Evolutionary conservation across 1,140 invertebrate genomes (phyloP).

Genomic region (Tetramorium simillimum): DNA sequence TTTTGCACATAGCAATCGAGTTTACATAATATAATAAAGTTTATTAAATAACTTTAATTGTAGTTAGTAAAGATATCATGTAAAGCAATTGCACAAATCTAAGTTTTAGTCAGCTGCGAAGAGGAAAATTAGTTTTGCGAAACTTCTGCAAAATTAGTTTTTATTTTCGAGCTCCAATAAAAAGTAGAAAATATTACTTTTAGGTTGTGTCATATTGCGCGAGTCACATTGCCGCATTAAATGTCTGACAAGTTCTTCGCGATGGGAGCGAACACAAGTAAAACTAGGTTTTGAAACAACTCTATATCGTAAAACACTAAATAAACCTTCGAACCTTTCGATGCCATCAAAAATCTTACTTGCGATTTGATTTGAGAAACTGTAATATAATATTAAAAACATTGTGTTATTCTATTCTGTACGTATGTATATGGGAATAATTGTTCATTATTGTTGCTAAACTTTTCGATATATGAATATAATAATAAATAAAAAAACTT

Average conservation of each 20-base stretch:
- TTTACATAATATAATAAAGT: background rate
- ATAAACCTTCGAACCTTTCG: conserved; percentile 2
- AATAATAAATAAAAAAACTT: background rate
- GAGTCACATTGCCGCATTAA: background rate
- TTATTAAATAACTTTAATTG: background rate
- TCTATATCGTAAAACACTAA: conserved; percentile 34
- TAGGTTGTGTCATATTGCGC: background rate
- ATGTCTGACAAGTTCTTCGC: background rate
- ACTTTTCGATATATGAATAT: no score
- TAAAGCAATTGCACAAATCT: background rate
- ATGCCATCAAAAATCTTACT: background rate
- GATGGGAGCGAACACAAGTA: conserved; percentile 5
- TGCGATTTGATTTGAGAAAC: background rate
- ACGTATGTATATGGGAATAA: background rate
- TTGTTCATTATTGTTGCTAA: background rate
- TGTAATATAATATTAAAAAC: conserved; percentile 14
- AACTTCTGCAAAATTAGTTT: conserved; percentile 13
- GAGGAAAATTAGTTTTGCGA: conserved; percentile 15
- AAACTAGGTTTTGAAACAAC: background rate
- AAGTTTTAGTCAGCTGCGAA: background rate
- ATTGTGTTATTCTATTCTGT: background rate
- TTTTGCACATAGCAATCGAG: background rate
- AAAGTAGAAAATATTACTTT: background rate
- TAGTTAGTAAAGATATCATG: background rate
- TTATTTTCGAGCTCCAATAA: background rate